Conservation (phyloP, 1,140 invertebrate species). For the Carcinoscorpius rotundicauda region DNA sequence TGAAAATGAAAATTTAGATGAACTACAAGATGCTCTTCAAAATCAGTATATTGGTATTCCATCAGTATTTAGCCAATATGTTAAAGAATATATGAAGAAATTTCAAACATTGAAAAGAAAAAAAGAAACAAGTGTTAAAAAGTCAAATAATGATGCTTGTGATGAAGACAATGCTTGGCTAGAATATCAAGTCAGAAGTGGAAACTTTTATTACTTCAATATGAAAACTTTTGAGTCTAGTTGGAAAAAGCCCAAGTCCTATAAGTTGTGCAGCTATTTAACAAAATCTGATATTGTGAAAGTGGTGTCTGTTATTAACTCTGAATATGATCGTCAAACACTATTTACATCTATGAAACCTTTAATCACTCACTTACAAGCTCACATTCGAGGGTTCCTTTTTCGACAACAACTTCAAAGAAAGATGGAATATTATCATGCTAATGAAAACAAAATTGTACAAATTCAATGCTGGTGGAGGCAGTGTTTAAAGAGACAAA, state of each 20-base stretch:
- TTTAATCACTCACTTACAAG: slow-evolving; percentile 43
- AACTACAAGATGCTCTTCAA: not conserved
- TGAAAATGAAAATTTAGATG: not conserved
- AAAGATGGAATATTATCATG: slow-evolving; percentile 38
- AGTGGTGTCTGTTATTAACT: slow-evolving; percentile 29
- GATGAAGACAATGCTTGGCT: too few relatives aligned
- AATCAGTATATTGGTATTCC: not conserved
- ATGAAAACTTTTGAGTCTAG: too few relatives aligned
- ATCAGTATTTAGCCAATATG: slow-evolving; percentile 5
- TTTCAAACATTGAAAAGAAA: slow-evolving; percentile 1
- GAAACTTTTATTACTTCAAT: too few relatives aligned
- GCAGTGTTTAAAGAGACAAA: slow-evolving; percentile 27
- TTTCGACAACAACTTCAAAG: slow-evolving; percentile 40
- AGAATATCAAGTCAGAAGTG: too few relatives aligned
- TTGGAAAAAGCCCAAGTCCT: too few relatives aligned
- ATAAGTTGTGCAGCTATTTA: too few relatives aligned
- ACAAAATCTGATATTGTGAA: too few relatives aligned
- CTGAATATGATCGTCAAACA: slow-evolving; percentile 29
- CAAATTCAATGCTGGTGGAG: slow-evolving; percentile 39
- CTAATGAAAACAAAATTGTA: slow-evolving; percentile 41
- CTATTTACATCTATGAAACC: slow-evolving; percentile 21
- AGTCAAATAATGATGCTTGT: too few relatives aligned
- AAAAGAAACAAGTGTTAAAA: not conserved
- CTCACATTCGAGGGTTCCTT: slow-evolving; percentile 47
- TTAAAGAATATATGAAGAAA: not conserved